Evolutionary conservation across 2,113 vertebrate genomes (phyloP).

Genomic region (Lethenteron reissneri): DNA sequence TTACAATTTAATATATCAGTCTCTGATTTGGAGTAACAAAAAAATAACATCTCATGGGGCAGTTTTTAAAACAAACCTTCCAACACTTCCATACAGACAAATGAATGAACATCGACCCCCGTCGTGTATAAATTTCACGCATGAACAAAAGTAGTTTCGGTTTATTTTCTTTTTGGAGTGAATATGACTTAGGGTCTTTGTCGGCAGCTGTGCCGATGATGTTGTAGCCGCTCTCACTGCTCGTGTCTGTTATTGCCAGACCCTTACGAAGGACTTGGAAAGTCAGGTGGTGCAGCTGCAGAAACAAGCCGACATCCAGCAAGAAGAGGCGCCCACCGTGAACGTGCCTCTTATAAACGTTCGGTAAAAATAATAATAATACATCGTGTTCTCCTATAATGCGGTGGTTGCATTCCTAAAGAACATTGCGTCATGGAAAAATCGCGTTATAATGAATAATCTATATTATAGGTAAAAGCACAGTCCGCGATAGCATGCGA

Average conservation of each 20-base stretch:
- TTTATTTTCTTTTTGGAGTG: background rate
- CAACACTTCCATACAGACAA: too few relatives aligned
- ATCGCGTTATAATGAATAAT: background rate
- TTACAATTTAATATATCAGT: too few relatives aligned
- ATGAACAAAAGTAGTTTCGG: background rate
- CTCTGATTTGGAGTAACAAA: background rate
- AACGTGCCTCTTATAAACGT: slow-evolving; percentile 65
- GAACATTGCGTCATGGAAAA: background rate
- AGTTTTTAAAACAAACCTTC: too few relatives aligned
- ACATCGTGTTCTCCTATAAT: background rate
- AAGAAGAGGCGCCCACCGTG: slow-evolving; percentile 38
- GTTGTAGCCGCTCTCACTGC: background rate
- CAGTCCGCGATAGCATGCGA: too few relatives aligned
- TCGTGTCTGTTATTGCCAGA: slow-evolving; percentile 23
- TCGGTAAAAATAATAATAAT: slow-evolving; percentile 25
- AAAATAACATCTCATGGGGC: too few relatives aligned
- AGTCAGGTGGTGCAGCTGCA: slow-evolving; percentile 57
- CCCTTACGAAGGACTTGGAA: slow-evolving; percentile 71
- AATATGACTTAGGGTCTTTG: background rate
- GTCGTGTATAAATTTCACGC: too few relatives aligned
- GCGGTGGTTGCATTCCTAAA: background rate
- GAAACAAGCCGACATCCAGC: slow-evolving; percentile 42
- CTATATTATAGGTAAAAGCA: background rate
- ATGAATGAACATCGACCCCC: too few relatives aligned
- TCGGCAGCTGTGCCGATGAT: slow-evolving; percentile 3